Percentiles rank a stretch among this genome's conserved stretches.
Evolutionary conservation across 2,888 invertebrate genomes (phyloP).

Genomic region (Folsomia manolachei): DNA sequence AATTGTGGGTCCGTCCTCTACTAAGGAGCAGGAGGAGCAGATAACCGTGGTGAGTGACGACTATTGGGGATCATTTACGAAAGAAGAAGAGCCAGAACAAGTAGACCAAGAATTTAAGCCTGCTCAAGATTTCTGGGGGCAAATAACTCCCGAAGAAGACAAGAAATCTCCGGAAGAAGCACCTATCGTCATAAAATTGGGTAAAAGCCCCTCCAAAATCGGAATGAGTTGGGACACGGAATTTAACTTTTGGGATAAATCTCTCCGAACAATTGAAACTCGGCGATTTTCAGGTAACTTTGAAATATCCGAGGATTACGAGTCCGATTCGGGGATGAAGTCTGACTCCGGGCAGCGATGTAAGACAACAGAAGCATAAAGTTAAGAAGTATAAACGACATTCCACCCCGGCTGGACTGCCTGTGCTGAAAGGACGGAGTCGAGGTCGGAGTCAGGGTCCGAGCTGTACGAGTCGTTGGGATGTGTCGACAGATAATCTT

Average conservation of each 20-base stretch:
- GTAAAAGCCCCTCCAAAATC: constrained; percentile 3
- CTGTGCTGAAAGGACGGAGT: not conserved
- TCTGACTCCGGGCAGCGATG: constrained; percentile 3
- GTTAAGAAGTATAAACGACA: constrained; percentile 38
- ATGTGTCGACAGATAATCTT: not conserved
- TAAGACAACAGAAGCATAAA: not conserved
- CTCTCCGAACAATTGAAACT: constrained; percentile 36
- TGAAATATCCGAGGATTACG: constrained; percentile 46
- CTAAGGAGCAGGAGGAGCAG: not conserved
- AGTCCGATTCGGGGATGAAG: constrained; percentile 43
- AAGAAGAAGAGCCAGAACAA: not conserved
- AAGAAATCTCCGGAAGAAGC: not conserved
- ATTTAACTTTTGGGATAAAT: constrained; percentile 47
- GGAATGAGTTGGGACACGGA: constrained; percentile 40
- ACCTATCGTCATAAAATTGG: not conserved
- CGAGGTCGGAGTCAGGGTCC: not conserved
- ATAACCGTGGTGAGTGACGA: not conserved
- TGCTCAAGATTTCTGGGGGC: not conserved
- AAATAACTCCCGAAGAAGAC: constrained; percentile 3
- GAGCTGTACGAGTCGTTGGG: not conserved
- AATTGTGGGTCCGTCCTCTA: constrained; percentile 30
- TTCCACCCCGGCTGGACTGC: constrained; percentile 26
- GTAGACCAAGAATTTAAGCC: not conserved
- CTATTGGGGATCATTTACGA: constrained; percentile 14
- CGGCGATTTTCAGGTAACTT: constrained; percentile 41